Evolutionary conservation across 2,797 vertebrate genomes (phyloP), one percentile per base, ranked within the genome.

Genomic region (Syndactyla subalaris): DNA sequence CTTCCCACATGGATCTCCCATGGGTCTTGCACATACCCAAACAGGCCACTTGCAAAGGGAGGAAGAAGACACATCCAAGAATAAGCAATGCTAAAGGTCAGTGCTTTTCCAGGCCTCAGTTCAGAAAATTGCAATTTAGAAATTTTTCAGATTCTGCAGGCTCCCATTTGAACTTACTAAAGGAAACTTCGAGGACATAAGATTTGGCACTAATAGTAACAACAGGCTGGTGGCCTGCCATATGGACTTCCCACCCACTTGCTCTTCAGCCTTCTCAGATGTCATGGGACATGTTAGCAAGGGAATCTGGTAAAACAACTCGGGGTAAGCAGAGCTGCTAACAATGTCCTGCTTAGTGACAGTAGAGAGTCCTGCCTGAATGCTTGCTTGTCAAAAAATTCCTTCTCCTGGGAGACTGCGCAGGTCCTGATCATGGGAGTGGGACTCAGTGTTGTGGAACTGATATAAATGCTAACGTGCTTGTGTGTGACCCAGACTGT

Each of bases 91-190:
- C 20, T 43, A 88, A 84, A 95, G 71, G 71, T 82, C 77, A 92
- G 4, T 65, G 41, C 27, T 94, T 96, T 92, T 96, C 76, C 22
- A 79, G 74, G 88, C 77, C 36, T 93, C 24, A 65, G 32, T 67
- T 95, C 83, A 96, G 80, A 92, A 92, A 94, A 85, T 27, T 13
- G 20, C 39, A 52, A 61, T 86, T 79, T 72, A 82, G 36, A 84
- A 32, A 41, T 93, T 84, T 81, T 92, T 86, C 34, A 41, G 52
- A 79, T 88, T 93, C 85, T 75, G 61, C 11, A 57, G 58, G 17
- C 32, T 90, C 14, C 15, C 41, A 54, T 66, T 76, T 87, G 54
- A 90, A 67, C 51, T 81, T 77, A 67, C 55, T 32, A 48, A 72
- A 94, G 46, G 21, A 72, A 84, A 63, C 14, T 45, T 76, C 34